These are phyloP conservation scores for Andrena camellia DNA, from an alignment of 2,888 invertebrate species.

Conservation along the genomic window DNA sequence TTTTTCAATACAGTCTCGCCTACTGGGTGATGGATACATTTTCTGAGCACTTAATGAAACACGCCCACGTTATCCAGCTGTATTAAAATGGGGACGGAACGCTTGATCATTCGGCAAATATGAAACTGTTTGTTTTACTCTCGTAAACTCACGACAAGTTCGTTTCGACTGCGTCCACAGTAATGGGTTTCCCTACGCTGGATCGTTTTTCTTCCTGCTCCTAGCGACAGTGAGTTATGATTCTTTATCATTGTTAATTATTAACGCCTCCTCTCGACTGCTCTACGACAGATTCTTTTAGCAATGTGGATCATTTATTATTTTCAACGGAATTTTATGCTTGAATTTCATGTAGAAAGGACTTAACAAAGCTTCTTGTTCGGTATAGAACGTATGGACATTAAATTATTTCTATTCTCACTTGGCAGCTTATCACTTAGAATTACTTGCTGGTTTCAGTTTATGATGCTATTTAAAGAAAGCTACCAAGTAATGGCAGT, in stretches of 20 bases:
- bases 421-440: too few species aligned
- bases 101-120: background rate
- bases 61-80: background rate
- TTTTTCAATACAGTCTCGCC: background rate
- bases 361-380: too few species aligned
- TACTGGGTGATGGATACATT: background rate
- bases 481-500: background rate
- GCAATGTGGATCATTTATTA: conserved; percentile 6
- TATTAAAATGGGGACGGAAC: background rate
- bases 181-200: conserved; percentile 23
- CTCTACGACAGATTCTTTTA: background rate
- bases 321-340: background rate
- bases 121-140: conserved; percentile 27
- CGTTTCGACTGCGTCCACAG: conserved; percentile 23
- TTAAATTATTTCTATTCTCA: too few species aligned
- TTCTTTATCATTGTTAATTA: conserved; percentile 41
- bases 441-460: too few species aligned
- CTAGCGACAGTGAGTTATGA: conserved; percentile 30
- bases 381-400: too few species aligned
- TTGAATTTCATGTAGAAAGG: too few species aligned
- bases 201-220: conserved; percentile 44
- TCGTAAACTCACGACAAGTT: conserved; percentile 9
- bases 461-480: background rate
- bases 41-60: background rate
- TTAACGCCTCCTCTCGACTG: conserved; percentile 20